Conservation (phyloP, 2,113 vertebrate genomes). For the Tretioscincus oriximinensis region DNA sequence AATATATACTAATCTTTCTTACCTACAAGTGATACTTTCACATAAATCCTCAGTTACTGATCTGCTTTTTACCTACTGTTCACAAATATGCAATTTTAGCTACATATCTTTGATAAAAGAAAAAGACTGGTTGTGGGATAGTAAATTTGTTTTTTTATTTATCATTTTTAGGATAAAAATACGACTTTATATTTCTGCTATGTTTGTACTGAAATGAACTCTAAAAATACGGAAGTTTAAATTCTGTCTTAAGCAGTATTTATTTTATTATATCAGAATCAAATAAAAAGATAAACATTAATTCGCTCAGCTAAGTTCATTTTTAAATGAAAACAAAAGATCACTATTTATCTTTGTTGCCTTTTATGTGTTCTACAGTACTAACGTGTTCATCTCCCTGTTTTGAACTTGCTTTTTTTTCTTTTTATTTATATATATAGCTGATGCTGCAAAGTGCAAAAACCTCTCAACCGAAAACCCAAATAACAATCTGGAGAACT, state of each 20-base stretch:
- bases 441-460: neutral
- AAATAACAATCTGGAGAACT: neutral
- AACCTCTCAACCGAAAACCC: neutral
- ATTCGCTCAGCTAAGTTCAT: too few relatives aligned
- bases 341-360: neutral
- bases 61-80: neutral
- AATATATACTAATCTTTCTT: neutral
- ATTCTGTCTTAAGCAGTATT: conserved; percentile 25
- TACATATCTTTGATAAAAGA: neutral
- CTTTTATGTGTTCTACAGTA: neutral
- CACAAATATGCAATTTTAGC: neutral
- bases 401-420: conserved; percentile 2
- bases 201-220: conserved; percentile 33
- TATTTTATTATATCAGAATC: neutral
- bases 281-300: neutral
- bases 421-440: neutral
- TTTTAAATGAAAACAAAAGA: conserved; percentile 12
- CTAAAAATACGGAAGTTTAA: neutral
- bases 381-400: neutral
- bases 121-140: neutral
- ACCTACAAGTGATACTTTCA: neutral
- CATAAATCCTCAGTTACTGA: neutral
- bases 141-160: rapidly evolving
- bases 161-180: conserved; percentile 6
- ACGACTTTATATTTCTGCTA: neutral